phyloP scores from a whole-genome alignment of 2,888 invertebrate species.

The Cephus sareptanus region DNA sequence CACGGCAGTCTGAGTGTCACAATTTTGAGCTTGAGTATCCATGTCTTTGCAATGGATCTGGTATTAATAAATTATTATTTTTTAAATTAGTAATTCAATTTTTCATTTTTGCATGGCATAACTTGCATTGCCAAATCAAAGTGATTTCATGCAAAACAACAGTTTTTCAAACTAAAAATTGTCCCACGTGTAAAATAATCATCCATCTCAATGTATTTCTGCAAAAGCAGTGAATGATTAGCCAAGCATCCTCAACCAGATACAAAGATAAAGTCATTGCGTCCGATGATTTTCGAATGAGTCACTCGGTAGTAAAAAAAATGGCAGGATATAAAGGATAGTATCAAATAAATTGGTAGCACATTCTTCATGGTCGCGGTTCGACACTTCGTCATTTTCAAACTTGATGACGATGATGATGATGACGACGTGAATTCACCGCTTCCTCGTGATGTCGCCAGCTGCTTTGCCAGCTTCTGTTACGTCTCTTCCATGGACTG shows the following conservation, averaged over 20 bases:
- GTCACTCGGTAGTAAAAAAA: neutral
- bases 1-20: neutral
- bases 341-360: neutral
- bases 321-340: neutral
- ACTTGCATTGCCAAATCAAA: neutral
- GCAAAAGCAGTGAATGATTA: neutral
- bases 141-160: neutral
- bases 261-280: neutral
- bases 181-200: neutral
- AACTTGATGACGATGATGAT: constrained; percentile 36
- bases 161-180: neutral
- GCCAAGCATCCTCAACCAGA: neutral
- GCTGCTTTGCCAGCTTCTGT: constrained; percentile 59
- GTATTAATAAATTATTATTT: neutral
- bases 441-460: constrained; percentile 53
- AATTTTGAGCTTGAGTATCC: neutral
- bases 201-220: neutral
- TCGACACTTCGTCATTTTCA: neutral
- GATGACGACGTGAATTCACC: constrained; percentile 49
- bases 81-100: neutral
- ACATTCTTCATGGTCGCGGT: neutral
- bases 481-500: constrained; percentile 58
- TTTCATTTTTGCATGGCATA: neutral
- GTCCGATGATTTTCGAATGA: neutral
- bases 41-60: neutral